Evolutionary conservation across 2,888 invertebrate genomes (phyloP).

Genomic region (Perizoma flavofasciatum): DNA sequence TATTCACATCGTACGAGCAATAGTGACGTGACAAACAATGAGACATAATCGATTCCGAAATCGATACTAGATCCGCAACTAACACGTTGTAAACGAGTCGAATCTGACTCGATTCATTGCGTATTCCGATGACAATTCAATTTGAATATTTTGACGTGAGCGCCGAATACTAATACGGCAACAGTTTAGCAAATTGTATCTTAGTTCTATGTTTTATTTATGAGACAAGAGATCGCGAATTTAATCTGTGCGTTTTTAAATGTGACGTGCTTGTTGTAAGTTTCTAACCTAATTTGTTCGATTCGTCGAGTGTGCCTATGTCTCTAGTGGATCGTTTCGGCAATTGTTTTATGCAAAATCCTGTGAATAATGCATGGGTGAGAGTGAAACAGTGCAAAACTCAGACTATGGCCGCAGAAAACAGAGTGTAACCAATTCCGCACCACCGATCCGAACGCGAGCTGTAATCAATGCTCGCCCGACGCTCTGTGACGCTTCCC

Average conservation of each 20-base stretch:
- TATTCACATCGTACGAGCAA: slow-evolving; percentile 48
- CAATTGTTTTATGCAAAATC: too few relatives aligned
- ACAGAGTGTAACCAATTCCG: slow-evolving; percentile 37
- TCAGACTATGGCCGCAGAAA: slow-evolving; percentile 13
- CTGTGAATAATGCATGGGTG: too few relatives aligned
- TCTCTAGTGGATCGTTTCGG: too few relatives aligned
- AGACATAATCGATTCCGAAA: slow-evolving; percentile 56
- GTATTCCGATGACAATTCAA: slow-evolving; percentile 73
- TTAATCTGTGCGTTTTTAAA: slow-evolving; percentile 45
- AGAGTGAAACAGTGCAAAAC: too few relatives aligned
- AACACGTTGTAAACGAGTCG: slow-evolving; percentile 61
- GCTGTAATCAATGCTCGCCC: slow-evolving; percentile 21
- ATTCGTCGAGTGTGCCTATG: slow-evolving; percentile 33
- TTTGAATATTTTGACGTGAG: slow-evolving; percentile 77
- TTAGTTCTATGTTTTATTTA: slow-evolving; percentile 74
- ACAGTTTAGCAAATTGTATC: slow-evolving; percentile 76
- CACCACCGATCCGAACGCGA: slow-evolving; percentile 10
- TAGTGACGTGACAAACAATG: slow-evolving; percentile 53
- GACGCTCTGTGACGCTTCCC: background rate
- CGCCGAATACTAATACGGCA: slow-evolving; percentile 67
- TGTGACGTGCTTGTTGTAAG: too few relatives aligned
- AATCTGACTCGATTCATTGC: slow-evolving; percentile 55
- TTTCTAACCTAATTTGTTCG: slow-evolving; percentile 36
- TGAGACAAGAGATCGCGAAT: slow-evolving; percentile 60
- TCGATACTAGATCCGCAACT: slow-evolving; percentile 54